phyloP scores from a whole-genome alignment of 2,888 invertebrate species.

The Apoderus coryli region DNA sequence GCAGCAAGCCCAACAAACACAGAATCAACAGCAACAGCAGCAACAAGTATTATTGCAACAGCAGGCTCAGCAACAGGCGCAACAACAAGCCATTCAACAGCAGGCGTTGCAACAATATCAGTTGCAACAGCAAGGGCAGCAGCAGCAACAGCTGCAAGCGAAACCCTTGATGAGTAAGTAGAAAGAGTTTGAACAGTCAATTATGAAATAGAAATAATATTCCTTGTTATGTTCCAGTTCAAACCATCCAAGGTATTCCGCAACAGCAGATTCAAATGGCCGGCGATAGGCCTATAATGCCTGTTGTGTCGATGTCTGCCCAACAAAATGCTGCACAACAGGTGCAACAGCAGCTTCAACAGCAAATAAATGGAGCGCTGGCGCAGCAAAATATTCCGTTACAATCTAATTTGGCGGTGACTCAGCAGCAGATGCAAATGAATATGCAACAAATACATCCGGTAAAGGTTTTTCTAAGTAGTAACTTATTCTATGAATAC shows the following conservation, averaged over 20 bases:
- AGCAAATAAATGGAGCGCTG: too few relatives aligned
- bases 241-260: constrained; percentile 40
- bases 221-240: constrained; percentile 29
- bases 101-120: too few relatives aligned
- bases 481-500: constrained; percentile 1
- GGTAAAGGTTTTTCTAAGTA: too few relatives aligned
- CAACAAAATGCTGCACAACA: constrained; percentile 35
- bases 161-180: constrained; percentile 41
- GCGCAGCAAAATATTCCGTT: constrained; percentile 44
- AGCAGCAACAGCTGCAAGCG: constrained; percentile 38
- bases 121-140: constrained; percentile 25
- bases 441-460: too few relatives aligned
- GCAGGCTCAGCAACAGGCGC: constrained; percentile 23
- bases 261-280: constrained; percentile 33
- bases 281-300: constrained; percentile 43
- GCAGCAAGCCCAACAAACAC: constrained; percentile 34
- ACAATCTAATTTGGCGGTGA: constrained; percentile 32
- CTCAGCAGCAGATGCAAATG: constrained; percentile 33
- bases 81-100: too few relatives aligned
- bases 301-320: constrained; percentile 48
- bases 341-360: constrained; percentile 40
- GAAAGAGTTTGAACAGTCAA: not conserved
- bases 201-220: constrained; percentile 3
- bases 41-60: constrained; percentile 29
- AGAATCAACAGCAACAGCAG: constrained; percentile 31